Base-by-base conservation (phyloP, 1,140 invertebrate species). In the Steinernema khuongi region DNA sequence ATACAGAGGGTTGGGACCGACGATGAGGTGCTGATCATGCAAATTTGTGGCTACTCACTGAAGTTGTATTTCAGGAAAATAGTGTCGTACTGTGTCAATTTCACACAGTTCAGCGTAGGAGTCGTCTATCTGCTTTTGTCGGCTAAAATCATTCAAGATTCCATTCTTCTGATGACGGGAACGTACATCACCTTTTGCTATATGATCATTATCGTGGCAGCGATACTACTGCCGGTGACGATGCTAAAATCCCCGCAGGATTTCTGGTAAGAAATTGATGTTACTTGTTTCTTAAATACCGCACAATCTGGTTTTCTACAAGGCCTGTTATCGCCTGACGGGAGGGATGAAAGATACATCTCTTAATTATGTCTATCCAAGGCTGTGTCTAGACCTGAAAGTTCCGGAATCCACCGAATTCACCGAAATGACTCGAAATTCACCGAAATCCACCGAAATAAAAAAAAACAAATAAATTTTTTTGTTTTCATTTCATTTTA, bases 231-330 rank as follows among this genome's bases (percentile, higher is more conserved):
- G 1, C 90, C 91, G 0, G 82, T 90, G 0, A 89, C 90, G 78
- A 90, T 90, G 87, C 87, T 91, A 0, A 91, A 90, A 32, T 89
- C 90, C 17, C 91, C 91, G 0, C 91, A 90, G 82, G 90, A 91
- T 79, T 91, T 91, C 83, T 89, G 89, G 90, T 91, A 86, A 87
- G 86, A 18, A 2, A 70, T 22, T 31, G 36, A 31, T 17, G 1
- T 44, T 78, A 50, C 0, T 78, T 29, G 1, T 70, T 66, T 22
- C 66, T 31, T 19, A n/a, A n/a, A 28, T 68, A 28, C 31, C 22
- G 28, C 67, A 19, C 68, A 71, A n/a, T 36, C 19, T 67, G 70
- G 2, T 71, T 31, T 71, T 71, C 29, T 71, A 68, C 29, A 18
- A 19, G 22, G 18, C 29, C 19, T 19, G 28, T n/a, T 19, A 30